Percentiles rank a stretch among this genome's conserved stretches.
Evolutionary conservation across 2,888 invertebrate species (phyloP).

Genomic region (Lepidocyrtinus sp.): DNA sequence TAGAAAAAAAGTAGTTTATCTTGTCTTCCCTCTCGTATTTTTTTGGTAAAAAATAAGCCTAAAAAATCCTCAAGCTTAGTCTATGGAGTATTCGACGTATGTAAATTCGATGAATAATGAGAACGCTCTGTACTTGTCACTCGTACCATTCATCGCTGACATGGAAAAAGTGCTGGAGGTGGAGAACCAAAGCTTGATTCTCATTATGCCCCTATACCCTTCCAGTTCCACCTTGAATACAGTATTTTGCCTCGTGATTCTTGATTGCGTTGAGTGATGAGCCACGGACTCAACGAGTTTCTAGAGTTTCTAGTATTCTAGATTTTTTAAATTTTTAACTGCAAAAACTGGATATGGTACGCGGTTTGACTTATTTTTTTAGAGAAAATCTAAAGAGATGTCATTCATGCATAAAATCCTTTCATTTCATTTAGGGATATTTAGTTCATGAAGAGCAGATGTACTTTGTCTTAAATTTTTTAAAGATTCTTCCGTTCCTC

Average conservation of each 20-base stretch:
- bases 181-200: neutral
- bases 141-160: neutral
- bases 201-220: neutral
- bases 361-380: neutral
- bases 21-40: neutral
- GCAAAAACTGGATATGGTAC: too few species aligned
- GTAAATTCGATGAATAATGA: constrained; percentile 27
- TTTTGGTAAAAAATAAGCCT: neutral
- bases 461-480: constrained; percentile 62
- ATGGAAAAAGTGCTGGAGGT: neutral
- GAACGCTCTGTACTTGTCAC: constrained; percentile 29
- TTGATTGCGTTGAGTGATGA: neutral
- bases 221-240: neutral
- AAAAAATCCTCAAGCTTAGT: neutral
- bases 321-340: too few species aligned
- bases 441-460: constrained; percentile 58
- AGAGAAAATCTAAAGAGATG: neutral
- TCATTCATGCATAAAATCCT: neutral
- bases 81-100: neutral
- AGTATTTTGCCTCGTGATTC: neutral
- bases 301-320: too few species aligned
- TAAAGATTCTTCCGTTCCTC: constrained; percentile 53
- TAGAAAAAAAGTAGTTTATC: constrained; percentile 23
- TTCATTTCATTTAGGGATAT: neutral
- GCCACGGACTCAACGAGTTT: neutral